Evolutionary conservation across 2,888 invertebrate species (phyloP).

Genomic region (Drosophila incognita): DNA sequence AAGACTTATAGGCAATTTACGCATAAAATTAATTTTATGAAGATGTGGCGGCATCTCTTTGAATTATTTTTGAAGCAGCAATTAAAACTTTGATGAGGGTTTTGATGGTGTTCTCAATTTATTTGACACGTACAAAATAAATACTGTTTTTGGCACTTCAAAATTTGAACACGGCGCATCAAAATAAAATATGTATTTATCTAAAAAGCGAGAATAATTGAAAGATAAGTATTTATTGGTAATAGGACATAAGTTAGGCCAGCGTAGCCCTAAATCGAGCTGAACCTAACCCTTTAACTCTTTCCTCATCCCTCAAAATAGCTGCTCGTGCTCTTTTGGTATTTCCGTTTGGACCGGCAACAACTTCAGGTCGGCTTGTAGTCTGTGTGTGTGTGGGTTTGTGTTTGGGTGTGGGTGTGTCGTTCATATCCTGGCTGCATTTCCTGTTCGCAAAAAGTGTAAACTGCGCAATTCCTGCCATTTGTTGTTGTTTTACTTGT

Average conservation of each 20-base stretch:
- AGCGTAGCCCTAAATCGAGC: not conserved
- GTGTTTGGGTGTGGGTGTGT: not conserved
- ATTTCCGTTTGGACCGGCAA: slow-evolving; percentile 38
- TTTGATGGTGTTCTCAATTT: not conserved
- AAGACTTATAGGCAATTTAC: not conserved
- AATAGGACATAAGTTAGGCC: not conserved
- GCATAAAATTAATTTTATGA: not conserved
- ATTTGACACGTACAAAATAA: not conserved
- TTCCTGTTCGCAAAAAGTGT: slow-evolving; percentile 19
- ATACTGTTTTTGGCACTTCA: not conserved
- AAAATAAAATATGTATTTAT: not conserved
- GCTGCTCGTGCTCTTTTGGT: slow-evolving; percentile 5
- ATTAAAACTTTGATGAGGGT: not conserved
- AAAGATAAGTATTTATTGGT: not conserved
- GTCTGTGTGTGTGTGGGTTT: not conserved
- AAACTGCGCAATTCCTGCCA: slow-evolving; percentile 15
- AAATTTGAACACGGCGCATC: not conserved
- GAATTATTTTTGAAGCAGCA: not conserved
- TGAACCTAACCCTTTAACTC: not conserved
- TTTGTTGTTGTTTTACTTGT: not conserved
- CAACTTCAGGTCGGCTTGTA: slow-evolving; percentile 29
- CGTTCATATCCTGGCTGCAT: slow-evolving; percentile 15
- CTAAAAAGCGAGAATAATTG: not conserved
- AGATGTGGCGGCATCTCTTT: not conserved
- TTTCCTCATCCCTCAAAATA: not conserved